Evolutionary conservation across 2,888 invertebrate species (phyloP).

Genomic region (Keiferia lycopersicella): DNA sequence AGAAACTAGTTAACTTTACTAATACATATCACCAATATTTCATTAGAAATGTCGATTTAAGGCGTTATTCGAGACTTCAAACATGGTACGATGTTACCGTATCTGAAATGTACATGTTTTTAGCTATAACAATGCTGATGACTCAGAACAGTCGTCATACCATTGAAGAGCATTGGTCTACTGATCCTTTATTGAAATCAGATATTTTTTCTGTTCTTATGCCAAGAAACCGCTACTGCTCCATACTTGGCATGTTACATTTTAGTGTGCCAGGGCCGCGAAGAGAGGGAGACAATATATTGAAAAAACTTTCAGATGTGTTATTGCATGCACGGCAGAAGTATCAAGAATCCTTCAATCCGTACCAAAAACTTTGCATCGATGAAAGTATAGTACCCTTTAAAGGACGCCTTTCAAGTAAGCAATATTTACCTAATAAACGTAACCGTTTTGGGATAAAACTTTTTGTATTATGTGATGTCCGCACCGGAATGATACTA

Average conservation of each 20-base stretch:
- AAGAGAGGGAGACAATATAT: neutral
- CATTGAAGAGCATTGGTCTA: slow-evolving; percentile 11
- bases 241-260: slow-evolving; percentile 3
- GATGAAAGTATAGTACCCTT: slow-evolving; percentile 34
- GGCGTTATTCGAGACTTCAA: neutral
- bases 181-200: neutral
- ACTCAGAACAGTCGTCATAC: neutral
- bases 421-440: slow-evolving; percentile 39
- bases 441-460: slow-evolving; percentile 37
- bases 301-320: slow-evolving; percentile 13
- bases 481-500: slow-evolving; percentile 35
- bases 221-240: neutral
- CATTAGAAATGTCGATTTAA: neutral
- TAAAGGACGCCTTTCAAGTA: slow-evolving; percentile 30
- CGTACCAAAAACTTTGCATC: slow-evolving; percentile 34
- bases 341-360: slow-evolving; percentile 32
- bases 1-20: neutral
- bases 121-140: neutral
- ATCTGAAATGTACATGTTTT: slow-evolving; percentile 2
- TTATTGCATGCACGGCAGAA: slow-evolving; percentile 34
- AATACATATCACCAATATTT: neutral
- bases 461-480: slow-evolving; percentile 22
- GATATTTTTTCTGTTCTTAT: neutral
- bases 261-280: neutral
- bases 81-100: slow-evolving; percentile 5